Percentiles rank a stretch among this genome's conserved stretches.
phyloP scores from a whole-genome alignment of 2,888 invertebrate genomes.

The Lasioglossum figueresi region DNA sequence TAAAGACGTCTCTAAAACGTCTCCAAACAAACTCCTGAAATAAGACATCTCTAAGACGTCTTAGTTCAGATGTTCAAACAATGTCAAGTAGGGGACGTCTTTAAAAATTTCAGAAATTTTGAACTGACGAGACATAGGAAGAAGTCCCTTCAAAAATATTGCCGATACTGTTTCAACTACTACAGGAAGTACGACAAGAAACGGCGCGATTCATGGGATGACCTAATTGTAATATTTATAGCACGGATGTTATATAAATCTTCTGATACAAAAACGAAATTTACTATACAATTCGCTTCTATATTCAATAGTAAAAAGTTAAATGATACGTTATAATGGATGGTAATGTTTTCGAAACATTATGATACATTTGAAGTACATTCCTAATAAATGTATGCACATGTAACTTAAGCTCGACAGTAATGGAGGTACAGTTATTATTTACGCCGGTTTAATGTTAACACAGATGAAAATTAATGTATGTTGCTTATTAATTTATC shows the following conservation, averaged over 20 bases:
- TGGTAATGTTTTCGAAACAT: neutral
- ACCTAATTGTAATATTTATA: neutral
- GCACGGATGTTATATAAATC: constrained; percentile 2
- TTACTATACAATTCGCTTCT: constrained; percentile 4
- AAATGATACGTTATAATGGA: neutral
- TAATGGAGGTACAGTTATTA: constrained; percentile 4
- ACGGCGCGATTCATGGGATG: neutral
- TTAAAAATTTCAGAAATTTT: neutral
- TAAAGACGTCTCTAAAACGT: too few relatives aligned
- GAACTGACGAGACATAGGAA: neutral
- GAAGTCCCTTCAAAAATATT: neutral
- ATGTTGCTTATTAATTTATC: constrained; percentile 15
- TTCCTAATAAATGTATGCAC: constrained; percentile 29
- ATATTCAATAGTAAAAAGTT: constrained; percentile 4
- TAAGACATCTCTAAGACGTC: too few relatives aligned
- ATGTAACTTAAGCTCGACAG: constrained; percentile 1
- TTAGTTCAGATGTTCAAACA: too few relatives aligned
- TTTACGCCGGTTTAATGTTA: neutral
- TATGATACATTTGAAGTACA: constrained; percentile 26
- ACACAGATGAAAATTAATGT: neutral
- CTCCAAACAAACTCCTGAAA: too few relatives aligned
- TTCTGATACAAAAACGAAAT: constrained; percentile 54
- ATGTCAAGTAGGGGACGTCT: too few relatives aligned
- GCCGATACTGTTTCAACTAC: neutral
- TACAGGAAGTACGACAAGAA: neutral